Conservation (phyloP, 2,113 vertebrate species). For the Dinomys branickii region DNA sequence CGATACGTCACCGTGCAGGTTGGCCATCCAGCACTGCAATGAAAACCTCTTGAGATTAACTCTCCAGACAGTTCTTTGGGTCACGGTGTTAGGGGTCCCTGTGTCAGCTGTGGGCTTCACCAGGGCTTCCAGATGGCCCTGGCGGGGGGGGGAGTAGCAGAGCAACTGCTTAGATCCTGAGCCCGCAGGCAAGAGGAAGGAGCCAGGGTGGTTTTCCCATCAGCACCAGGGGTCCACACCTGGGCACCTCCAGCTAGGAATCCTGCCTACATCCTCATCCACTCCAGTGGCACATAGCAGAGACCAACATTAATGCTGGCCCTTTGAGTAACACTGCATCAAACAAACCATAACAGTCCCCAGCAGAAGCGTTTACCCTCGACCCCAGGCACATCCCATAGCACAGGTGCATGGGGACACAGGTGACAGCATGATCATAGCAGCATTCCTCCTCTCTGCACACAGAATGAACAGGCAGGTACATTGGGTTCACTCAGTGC, state of each 20-base stretch:
- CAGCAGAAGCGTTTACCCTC: neutral
- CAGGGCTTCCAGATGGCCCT: neutral
- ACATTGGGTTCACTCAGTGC: no score
- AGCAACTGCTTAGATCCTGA: neutral
- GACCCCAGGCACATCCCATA: neutral
- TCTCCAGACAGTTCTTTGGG: neutral
- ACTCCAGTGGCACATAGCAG: rapidly evolving
- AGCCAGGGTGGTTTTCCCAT: neutral
- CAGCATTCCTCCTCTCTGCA: neutral
- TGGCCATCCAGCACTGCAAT: neutral
- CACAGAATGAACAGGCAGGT: neutral
- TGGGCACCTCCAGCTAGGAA: neutral
- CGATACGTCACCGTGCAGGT: neutral
- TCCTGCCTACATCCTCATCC: neutral
- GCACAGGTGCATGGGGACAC: neutral
- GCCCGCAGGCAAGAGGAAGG: neutral
- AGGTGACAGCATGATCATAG: neutral
- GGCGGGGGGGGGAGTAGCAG: neutral
- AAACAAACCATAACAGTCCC: neutral
- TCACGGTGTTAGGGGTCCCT: neutral
- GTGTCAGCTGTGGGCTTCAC: neutral
- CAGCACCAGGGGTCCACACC: neutral
- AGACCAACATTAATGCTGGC: neutral
- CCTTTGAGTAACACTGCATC: neutral
- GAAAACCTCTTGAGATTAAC: neutral